phyloP scores from a whole-genome alignment of 2,797 vertebrate species.

The Taeniopygia guttata region DNA sequence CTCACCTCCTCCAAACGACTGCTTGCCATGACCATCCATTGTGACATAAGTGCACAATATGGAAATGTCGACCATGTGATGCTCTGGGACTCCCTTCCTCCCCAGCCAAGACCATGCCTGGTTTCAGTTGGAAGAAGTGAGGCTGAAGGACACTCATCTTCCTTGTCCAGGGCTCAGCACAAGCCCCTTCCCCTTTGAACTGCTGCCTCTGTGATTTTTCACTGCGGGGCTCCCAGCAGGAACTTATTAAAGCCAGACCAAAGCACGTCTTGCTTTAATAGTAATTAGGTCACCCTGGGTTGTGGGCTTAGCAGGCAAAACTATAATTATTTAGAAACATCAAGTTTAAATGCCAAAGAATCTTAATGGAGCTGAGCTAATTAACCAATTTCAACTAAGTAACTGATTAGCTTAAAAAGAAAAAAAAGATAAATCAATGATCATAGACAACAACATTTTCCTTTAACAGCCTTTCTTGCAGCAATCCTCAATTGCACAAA shows the following conservation, averaged over 20 bases:
- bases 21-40: background rate
- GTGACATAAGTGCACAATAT: background rate
- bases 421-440: conserved; percentile 40
- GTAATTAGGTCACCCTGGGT: conserved; percentile 62
- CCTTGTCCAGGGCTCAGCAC: accelerated
- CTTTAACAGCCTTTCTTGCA: conserved; percentile 36
- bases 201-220: conserved; percentile 17
- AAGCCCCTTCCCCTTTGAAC: conserved; percentile 15
- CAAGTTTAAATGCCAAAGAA: conserved; percentile 59
- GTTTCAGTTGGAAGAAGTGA: background rate
- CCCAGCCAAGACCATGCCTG: background rate
- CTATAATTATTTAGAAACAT: conserved; percentile 69
- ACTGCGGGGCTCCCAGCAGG: background rate
- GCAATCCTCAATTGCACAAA: conserved; percentile 36
- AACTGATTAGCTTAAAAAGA: conserved; percentile 57
- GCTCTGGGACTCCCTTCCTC: background rate
- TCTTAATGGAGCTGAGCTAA: conserved; percentile 67
- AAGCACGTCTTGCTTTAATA: conserved; percentile 32
- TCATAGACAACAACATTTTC: conserved; percentile 39
- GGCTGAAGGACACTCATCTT: background rate
- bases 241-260: conserved; percentile 49
- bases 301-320: conserved; percentile 65
- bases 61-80: accelerated
- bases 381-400: conserved; percentile 66
- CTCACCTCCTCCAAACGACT: background rate